Evolutionary conservation across 2,797 vertebrate genomes (phyloP).

Genomic region (Sus cebifrons): DNA sequence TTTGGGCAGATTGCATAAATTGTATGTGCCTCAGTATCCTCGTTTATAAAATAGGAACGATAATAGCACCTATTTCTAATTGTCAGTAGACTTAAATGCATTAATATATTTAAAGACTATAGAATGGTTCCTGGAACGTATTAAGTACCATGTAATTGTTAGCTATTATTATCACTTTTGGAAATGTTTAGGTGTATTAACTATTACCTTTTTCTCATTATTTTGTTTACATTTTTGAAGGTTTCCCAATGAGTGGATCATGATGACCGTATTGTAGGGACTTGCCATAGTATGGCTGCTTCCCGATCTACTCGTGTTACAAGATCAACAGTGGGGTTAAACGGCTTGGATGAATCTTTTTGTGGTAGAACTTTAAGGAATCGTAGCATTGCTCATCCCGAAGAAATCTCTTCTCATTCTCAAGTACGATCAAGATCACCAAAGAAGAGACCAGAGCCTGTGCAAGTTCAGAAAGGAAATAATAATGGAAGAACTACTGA

Average conservation of each 20-base stretch:
- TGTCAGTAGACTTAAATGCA: conserved; percentile 49
- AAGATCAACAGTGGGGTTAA: conserved; percentile 99
- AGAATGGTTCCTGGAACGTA: neutral
- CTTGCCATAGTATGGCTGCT: conserved; percentile 99
- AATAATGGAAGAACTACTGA: conserved; percentile 93
- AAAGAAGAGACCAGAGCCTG: conserved; percentile 96
- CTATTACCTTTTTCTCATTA: conserved; percentile 86
- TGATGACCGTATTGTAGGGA: conserved; percentile 97
- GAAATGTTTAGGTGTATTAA: conserved; percentile 76
- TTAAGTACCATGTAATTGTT: conserved; percentile 57
- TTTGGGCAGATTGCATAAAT: neutral
- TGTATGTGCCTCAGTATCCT: neutral
- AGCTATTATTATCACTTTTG: conserved; percentile 60
- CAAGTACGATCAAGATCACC: conserved; percentile 97
- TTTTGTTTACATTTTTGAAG: conserved; percentile 90
- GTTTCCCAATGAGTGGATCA: conserved; percentile 97
- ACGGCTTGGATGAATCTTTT: conserved; percentile 99
- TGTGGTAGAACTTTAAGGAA: conserved; percentile 99
- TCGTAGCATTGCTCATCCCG: conserved; percentile 98
- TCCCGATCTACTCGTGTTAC: conserved; percentile 99
- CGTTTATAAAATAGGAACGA: conserved; percentile 40
- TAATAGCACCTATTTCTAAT: conserved; percentile 25
- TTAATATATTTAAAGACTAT: conserved; percentile 56
- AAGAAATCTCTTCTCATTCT: conserved; percentile 94
- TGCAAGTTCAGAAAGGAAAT: conserved; percentile 91